These are phyloP conservation scores for Bradypodion pumilum DNA, from an alignment of 2,797 vertebrate genomes.

Conservation along the genomic window DNA sequence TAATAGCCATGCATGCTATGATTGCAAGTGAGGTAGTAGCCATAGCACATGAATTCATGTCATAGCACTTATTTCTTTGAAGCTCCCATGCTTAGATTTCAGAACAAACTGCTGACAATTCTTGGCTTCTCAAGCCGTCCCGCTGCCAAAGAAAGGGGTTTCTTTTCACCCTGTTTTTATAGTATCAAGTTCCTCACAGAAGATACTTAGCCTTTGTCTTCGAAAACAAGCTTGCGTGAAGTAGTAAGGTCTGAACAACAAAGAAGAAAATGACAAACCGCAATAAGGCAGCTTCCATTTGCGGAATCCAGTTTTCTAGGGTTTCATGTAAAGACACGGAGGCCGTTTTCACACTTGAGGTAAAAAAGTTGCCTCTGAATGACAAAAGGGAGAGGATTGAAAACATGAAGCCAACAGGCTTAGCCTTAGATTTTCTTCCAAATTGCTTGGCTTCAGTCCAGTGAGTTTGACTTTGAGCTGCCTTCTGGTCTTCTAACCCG, in stretches of 20 bases:
- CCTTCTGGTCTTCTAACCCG: rapidly evolving
- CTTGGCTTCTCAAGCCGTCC: not conserved
- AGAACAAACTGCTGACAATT: not conserved
- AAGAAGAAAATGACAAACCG: not conserved
- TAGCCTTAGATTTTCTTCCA: not conserved
- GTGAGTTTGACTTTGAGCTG: not conserved
- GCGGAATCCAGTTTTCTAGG: not conserved
- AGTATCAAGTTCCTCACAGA: not conserved
- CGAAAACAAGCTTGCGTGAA: not conserved
- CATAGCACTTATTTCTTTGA: not conserved
- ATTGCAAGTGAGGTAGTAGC: slow-evolving; percentile 11
- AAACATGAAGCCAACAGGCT: not conserved
- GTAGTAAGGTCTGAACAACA: slow-evolving; percentile 4
- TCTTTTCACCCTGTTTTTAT: not conserved
- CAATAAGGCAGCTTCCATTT: not conserved
- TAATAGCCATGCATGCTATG: not conserved
- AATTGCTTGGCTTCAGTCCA: not conserved
- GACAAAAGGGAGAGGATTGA: not conserved
- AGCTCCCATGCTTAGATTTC: not conserved
- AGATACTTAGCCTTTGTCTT: not conserved
- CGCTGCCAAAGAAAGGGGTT: not conserved
- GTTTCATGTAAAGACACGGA: not conserved
- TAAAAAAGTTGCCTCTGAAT: not conserved
- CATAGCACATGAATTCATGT: not conserved
- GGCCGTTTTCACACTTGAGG: not conserved